Conservation (phyloP, 2,113 vertebrate genomes). For the Passer domesticus region DNA sequence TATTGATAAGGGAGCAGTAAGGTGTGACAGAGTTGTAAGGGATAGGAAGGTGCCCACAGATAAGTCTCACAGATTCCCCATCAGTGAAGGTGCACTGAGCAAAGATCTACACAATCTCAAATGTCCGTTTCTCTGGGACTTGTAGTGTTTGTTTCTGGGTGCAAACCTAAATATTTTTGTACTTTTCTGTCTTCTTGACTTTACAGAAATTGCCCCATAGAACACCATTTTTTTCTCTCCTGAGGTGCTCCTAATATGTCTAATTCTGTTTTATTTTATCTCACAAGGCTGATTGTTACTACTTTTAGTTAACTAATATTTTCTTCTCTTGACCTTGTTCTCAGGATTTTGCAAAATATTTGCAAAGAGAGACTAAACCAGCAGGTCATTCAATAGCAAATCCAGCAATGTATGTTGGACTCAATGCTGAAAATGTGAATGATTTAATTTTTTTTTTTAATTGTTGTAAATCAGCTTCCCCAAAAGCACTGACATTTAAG, state of each 20-base stretch:
- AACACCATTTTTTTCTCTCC: background rate
- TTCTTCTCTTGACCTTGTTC: conserved; percentile 37
- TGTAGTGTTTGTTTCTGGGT: background rate
- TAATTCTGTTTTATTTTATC: background rate
- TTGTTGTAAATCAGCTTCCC: background rate
- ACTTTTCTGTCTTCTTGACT: background rate
- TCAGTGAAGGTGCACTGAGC: background rate
- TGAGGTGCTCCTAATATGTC: background rate
- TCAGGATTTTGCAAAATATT: conserved; percentile 62
- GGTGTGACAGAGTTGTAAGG: background rate
- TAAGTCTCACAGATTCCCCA: background rate
- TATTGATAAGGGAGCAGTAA: background rate
- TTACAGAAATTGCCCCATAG: background rate
- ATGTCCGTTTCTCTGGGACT: background rate
- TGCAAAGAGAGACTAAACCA: conserved; percentile 16
- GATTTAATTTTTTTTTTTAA: background rate
- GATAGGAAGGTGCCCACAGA: background rate
- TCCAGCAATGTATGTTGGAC: background rate
- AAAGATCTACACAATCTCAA: background rate
- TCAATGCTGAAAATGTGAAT: background rate
- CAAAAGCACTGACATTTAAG: background rate
- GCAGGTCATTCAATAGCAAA: background rate
- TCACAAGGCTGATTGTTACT: background rate
- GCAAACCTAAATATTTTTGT: background rate
- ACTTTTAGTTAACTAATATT: conserved; percentile 26